These are phyloP conservation scores for Sarcophaga variegata DNA, from an alignment of 2,888 invertebrate species.

Conservation along the genomic window DNA sequence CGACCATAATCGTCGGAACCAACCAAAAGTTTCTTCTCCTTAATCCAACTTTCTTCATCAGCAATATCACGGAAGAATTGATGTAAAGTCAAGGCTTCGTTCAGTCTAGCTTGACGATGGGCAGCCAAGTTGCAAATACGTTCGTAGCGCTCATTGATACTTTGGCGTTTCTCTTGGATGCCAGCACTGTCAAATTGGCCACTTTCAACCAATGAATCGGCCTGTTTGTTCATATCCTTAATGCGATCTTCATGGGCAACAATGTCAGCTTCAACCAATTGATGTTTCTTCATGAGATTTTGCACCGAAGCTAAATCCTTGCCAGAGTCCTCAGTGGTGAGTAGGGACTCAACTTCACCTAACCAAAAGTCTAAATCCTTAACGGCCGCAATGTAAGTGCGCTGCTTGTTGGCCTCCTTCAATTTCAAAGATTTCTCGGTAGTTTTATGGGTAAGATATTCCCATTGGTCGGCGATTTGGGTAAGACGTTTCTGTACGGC, in stretches of 20 bases:
- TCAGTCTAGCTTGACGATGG: conserved; percentile 94
- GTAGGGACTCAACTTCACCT: conserved; percentile 97
- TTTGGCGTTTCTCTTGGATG: conserved; percentile 96
- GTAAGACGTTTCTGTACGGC: conserved; percentile 94
- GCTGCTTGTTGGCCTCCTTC: conserved; percentile 99
- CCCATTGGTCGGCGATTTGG: conserved; percentile 99
- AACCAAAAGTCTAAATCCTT: conserved; percentile 99
- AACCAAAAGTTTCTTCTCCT: conserved; percentile 98
- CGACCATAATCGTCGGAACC: conserved; percentile 99
- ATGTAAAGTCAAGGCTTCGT: conserved; percentile 98
- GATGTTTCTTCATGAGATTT: conserved; percentile 99
- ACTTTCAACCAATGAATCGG: conserved; percentile 96
- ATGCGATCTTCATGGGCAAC: conserved; percentile 97
- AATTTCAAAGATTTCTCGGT: conserved; percentile 98
- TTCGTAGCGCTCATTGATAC: conserved; percentile 98
- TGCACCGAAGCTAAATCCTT: conserved; percentile 99
- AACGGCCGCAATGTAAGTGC: conserved; percentile 99
- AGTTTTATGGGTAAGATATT: conserved; percentile 98
- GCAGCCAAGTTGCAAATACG: conserved; percentile 95
- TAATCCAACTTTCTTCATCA: conserved; percentile 99
- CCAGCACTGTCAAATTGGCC: conserved; percentile 99
- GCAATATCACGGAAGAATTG: conserved; percentile 99
- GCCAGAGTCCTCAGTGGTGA: conserved; percentile 98
- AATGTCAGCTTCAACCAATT: conserved; percentile 98
- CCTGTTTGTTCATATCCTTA: conserved; percentile 96